Base-by-base conservation (phyloP, 2,113 vertebrate species). In the Galbula dea region DNA sequence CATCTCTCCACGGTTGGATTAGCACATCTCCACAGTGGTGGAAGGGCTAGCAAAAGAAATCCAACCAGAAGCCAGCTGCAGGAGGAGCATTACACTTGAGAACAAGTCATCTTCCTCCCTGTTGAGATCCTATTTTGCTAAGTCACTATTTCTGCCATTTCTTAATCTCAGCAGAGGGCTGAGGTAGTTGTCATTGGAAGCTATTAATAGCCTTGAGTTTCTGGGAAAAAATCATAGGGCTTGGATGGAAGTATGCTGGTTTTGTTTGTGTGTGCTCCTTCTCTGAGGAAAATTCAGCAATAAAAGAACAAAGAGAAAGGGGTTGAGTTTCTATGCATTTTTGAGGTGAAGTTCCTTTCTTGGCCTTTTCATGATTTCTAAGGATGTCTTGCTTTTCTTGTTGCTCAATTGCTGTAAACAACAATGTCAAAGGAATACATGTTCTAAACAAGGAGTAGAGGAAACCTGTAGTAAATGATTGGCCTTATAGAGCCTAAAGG, bases 191-290 rank as follows among this genome's bases (percentile, higher is more conserved):
- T 69, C 83, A 88, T 45, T 66, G 75, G 71, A 61, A 73, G 76
- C 88, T 96, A 93, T 95, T 63, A 90, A 95, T 94, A 92, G 86
- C 57, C 45, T 75, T 5, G 73, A 87, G 82, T 86, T 92, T 89
- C 81, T 81, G 80, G 77, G 66, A 61, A 72, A 86, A 86, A 74
- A 88, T 65, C 20, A 37, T 54, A 69, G 76, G 72, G 72, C 76
- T 93, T 80, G 55, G 74, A 41, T 23, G 36, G 51, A 62, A 74
- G 46, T 12, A 3, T 73, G 37, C 29, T 57, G 55, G 59, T 16
- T 58, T 51, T 69, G 63, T 69, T 81, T 83, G 24, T 34, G 24
- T 10, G 15, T 17, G 37, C 85, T 24, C 30, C 15, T 63, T 63
- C 61, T 58, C 36, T 22, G 21, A 69, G 72, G 76, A 21, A 77